phyloP scores from a whole-genome alignment of 2,797 vertebrate species.

The Mionectes olivaceus region DNA sequence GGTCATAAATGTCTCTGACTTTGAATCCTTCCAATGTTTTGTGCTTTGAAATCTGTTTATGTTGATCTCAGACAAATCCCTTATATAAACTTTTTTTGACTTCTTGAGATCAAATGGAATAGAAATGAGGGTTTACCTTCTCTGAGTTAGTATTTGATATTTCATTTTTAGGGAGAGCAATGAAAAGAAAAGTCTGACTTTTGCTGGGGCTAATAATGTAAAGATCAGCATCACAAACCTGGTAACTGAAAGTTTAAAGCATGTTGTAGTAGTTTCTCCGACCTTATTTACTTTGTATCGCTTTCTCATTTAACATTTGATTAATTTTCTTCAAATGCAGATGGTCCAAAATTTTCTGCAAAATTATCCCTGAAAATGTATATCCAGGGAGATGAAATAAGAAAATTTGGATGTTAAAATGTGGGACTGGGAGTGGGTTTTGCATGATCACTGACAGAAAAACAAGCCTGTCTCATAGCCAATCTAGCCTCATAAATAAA shows the following conservation, averaged over 20 bases:
- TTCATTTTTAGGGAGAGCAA: not conserved
- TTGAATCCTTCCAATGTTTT: not conserved
- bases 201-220: not conserved
- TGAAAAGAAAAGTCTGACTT: not conserved
- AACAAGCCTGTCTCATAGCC: not conserved
- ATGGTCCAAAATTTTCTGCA: not conserved
- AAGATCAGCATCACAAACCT: not conserved
- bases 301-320: not conserved
- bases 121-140: not conserved
- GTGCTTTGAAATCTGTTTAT: not conserved
- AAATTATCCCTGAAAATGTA: not conserved
- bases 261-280: not conserved
- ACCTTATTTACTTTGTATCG: not conserved
- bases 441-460: not conserved
- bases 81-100: not conserved
- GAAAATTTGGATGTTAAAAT: not conserved
- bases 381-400: not conserved
- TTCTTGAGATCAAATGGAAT: not conserved
- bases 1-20: not conserved
- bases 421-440: not conserved
- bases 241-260: not conserved
- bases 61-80: not conserved
- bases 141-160: not conserved
- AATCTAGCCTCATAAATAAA: not conserved
- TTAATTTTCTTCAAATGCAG: not conserved